phyloP scores from a whole-genome alignment of 2,888 invertebrate genomes.

The Lasius fuliginosus region DNA sequence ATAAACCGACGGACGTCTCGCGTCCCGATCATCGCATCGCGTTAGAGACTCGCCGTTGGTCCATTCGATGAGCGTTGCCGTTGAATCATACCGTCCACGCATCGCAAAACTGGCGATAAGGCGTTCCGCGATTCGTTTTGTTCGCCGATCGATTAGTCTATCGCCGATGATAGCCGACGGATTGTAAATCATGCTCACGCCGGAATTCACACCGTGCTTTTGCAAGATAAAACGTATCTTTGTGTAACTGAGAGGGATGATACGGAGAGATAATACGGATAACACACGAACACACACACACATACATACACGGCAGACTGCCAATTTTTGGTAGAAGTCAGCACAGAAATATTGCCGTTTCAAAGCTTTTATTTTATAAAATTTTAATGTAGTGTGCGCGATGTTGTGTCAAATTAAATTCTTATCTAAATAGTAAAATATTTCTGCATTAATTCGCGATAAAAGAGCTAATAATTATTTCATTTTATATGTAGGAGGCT shows the following conservation, averaged over 20 bases:
- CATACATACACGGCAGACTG: background rate
- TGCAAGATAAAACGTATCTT: constrained; percentile 44
- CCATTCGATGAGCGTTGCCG: background rate
- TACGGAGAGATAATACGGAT: constrained; percentile 36
- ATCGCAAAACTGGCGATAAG: constrained; percentile 17
- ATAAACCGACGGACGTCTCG: constrained; percentile 26
- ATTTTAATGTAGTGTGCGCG: background rate
- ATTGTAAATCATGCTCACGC: constrained; percentile 40
- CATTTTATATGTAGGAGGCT: background rate
- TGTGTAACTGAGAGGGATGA: constrained; percentile 16
- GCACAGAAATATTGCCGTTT: background rate
- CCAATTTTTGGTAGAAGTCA: constrained; percentile 13
- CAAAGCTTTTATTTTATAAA: background rate
- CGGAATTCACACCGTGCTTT: constrained; percentile 37
- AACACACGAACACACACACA: background rate
- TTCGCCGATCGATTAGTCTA: constrained; percentile 42
- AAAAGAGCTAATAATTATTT: background rate
- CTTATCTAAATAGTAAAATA: constrained; percentile 8
- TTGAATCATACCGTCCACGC: constrained; percentile 29
- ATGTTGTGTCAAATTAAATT: background rate
- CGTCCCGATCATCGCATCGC: background rate
- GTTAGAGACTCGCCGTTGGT: background rate
- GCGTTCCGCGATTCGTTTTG: constrained; percentile 26
- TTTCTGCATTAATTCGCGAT: background rate
- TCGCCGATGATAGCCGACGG: constrained; percentile 10